Conservation (phyloP, 2,797 vertebrate species). For the Hoplostethus atlanticus region DNA sequence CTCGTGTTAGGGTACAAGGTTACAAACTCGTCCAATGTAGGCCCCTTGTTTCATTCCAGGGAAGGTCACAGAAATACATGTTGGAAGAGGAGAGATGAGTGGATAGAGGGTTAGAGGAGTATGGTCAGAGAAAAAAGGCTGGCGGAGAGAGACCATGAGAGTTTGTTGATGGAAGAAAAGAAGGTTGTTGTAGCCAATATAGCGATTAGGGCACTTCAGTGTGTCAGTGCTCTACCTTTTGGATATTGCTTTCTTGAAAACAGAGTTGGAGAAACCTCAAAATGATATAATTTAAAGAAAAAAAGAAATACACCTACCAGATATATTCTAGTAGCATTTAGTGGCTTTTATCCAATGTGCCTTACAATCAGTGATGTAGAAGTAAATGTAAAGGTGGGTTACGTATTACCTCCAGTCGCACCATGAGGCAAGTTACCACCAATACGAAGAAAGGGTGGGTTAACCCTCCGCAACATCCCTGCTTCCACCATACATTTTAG, state of each 20-base stretch:
- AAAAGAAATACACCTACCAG: constrained; percentile 7
- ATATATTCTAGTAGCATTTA: neutral
- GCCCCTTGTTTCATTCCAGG: constrained; percentile 4
- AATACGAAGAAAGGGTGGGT: too few species aligned
- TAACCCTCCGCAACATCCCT: too few species aligned
- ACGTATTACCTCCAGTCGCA: neutral
- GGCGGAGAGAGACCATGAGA: constrained; percentile 34
- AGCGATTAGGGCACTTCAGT: constrained; percentile 67
- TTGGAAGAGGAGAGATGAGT: constrained; percentile 57
- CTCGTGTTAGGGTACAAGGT: constrained; percentile 3
- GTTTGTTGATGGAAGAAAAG: constrained; percentile 72
- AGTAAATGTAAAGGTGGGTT: neutral
- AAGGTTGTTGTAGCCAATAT: constrained; percentile 58
- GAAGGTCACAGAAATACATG: constrained; percentile 35
- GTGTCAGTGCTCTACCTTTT: constrained; percentile 47
- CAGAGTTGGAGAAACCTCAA: constrained; percentile 35
- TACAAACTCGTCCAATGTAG: neutral
- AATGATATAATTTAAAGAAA: constrained; percentile 43
- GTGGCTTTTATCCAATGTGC: neutral
- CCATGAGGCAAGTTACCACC: too few species aligned
- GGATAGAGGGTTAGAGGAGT: constrained; percentile 35
- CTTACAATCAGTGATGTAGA: too few species aligned
- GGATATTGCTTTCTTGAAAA: constrained; percentile 48
- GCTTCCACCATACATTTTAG: too few species aligned
- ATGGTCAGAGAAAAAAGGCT: constrained; percentile 53